Conservation (phyloP, 2,888 invertebrate species). For the Drosophila mimica region DNA sequence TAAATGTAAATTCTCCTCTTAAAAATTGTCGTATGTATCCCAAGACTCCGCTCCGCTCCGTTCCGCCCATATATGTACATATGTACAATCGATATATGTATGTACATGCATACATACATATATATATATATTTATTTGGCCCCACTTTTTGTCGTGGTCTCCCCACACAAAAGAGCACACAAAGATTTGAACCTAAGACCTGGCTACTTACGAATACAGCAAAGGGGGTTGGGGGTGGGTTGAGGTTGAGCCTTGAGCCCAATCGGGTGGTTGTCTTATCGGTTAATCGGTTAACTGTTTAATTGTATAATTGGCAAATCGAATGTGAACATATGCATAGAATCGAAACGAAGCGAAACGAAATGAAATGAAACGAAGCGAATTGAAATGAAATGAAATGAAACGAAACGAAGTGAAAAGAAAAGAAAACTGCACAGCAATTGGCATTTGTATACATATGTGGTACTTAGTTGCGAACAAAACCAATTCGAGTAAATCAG, state of each 20-base stretch:
- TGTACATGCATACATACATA: background rate
- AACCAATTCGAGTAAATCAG: conserved; percentile 1
- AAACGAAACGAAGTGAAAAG: background rate
- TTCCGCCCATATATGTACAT: background rate
- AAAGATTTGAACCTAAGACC: conserved; percentile 8
- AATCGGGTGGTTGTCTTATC: conserved; percentile 1
- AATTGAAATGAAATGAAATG: background rate
- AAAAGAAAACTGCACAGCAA: conserved; percentile 31
- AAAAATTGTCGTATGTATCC: conserved; percentile 14
- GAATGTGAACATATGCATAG: conserved; percentile 19
- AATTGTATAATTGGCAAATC: conserved; percentile 22
- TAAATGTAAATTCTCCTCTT: background rate
- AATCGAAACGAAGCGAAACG: conserved; percentile 6
- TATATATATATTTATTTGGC: conserved; percentile 2
- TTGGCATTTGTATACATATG: conserved; percentile 60
- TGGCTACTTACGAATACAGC: conserved; percentile 26
- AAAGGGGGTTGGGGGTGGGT: background rate
- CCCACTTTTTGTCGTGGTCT: conserved; percentile 15
- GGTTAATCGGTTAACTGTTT: conserved; percentile 4
- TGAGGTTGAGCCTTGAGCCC: conserved; percentile 14
- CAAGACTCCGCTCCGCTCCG: conserved; percentile 4
- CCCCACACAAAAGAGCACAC: conserved; percentile 10
- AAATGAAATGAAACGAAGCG: background rate
- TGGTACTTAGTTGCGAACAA: conserved; percentile 13
- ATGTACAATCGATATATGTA: background rate